Conservation (phyloP, 2,888 invertebrate species). For the Cactoblastis cactorum region DNA sequence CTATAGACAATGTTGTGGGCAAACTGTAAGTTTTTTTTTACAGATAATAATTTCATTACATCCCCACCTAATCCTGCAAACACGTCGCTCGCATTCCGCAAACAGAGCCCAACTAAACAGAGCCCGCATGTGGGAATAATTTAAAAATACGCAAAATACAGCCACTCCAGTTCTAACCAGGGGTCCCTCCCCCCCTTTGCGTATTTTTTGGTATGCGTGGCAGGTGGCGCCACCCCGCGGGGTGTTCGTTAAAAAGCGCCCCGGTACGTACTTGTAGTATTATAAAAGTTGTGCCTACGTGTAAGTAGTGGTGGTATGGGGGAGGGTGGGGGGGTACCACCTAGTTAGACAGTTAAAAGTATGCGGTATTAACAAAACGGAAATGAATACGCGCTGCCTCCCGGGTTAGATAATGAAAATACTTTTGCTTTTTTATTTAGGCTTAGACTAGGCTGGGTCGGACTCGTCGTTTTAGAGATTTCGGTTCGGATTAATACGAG, state of each 20-base stretch:
- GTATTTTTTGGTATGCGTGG: conserved; percentile 80
- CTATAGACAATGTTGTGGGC: too few species aligned
- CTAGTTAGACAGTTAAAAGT: conserved; percentile 80
- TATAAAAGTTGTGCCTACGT: conserved; percentile 80
- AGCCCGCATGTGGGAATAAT: conserved; percentile 72
- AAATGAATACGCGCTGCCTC: conserved; percentile 76
- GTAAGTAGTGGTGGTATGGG: conserved; percentile 71
- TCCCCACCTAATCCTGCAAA: background rate
- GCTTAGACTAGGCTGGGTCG: conserved; percentile 17
- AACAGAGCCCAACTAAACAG: conserved; percentile 60
- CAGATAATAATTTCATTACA: too few species aligned
- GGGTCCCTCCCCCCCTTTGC: conserved; percentile 57
- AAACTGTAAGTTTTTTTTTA: too few species aligned
- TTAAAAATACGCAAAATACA: conserved; percentile 79
- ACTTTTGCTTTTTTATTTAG: conserved; percentile 55
- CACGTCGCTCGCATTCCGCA: conserved; percentile 34
- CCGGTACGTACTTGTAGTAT: conserved; percentile 69
- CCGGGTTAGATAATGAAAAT: conserved; percentile 76
- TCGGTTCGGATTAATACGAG: background rate
- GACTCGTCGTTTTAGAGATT: background rate
- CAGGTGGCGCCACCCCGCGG: conserved; percentile 66
- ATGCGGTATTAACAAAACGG: conserved; percentile 79
- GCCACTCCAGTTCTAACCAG: conserved; percentile 75
- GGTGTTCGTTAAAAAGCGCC: conserved; percentile 77
- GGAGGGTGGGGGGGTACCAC: conserved; percentile 42